These are phyloP conservation scores for Dreissena rostriformis DNA, from an alignment of 1,140 invertebrate genomes.

Conservation along the genomic window DNA sequence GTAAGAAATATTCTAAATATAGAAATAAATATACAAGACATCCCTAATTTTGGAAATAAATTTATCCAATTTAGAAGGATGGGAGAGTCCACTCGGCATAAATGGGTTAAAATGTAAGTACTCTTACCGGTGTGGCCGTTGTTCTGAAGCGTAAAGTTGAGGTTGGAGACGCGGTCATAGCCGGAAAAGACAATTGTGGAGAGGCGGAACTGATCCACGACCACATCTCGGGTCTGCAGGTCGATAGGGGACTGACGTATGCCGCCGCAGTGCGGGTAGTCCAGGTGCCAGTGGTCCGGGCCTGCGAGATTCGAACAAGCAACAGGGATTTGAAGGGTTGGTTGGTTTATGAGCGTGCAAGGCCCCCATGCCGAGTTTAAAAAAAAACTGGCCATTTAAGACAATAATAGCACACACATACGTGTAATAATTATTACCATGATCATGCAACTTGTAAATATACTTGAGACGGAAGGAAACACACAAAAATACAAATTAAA, in stretches of 20 bases:
- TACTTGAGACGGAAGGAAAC: too few relatives aligned
- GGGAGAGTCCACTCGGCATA: too few relatives aligned
- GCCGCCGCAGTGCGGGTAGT: slow-evolving; percentile 66
- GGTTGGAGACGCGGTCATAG: slow-evolving; percentile 53
- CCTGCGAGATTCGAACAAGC: slow-evolving; percentile 51
- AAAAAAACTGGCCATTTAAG: not conserved
- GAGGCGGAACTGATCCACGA: slow-evolving; percentile 60
- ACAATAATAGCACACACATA: not conserved
- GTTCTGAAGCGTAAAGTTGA: slow-evolving; percentile 65
- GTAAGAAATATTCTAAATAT: too few relatives aligned
- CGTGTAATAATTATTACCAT: not conserved
- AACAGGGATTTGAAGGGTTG: not conserved
- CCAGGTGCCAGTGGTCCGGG: slow-evolving; percentile 65
- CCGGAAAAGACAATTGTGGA: slow-evolving; percentile 59
- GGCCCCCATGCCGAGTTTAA: not conserved
- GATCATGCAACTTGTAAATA: too few relatives aligned
- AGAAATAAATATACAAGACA: too few relatives aligned
- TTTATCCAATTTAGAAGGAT: too few relatives aligned
- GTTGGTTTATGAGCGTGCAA: not conserved
- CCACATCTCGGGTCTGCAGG: slow-evolving; percentile 57
- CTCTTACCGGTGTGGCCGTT: slow-evolving; percentile 68
- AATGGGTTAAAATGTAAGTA: not conserved
- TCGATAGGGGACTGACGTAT: slow-evolving; percentile 70
- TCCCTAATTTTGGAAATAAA: too few relatives aligned
- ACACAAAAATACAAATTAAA: too few relatives aligned